A percentile compares a stretch with the other conserved stretches of the same genome.
These are phyloP conservation scores for Zeuzera pyrina DNA, from an alignment of 2,888 invertebrate species.

Conservation along the genomic window DNA sequence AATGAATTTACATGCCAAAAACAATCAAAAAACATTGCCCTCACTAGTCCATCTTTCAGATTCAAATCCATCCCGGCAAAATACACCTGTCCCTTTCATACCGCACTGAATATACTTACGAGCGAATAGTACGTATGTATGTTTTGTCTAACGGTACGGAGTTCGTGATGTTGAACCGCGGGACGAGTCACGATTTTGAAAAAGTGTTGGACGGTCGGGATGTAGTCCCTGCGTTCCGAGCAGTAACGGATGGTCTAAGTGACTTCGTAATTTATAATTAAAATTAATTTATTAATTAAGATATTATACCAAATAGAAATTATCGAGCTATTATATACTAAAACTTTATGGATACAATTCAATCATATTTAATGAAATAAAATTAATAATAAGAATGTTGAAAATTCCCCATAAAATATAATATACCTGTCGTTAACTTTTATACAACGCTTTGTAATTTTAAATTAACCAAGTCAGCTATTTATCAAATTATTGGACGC, in stretches of 20 bases:
- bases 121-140: conserved; percentile 33
- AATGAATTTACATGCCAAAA: conserved; percentile 33
- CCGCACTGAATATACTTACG: conserved; percentile 21
- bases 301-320: too few relatives aligned
- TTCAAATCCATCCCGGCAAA: conserved; percentile 18
- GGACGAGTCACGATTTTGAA: conserved; percentile 69
- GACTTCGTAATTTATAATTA: too few relatives aligned
- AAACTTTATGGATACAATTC: too few relatives aligned
- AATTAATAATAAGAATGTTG: too few relatives aligned
- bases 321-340: too few relatives aligned
- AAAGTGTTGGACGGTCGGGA: conserved; percentile 58
- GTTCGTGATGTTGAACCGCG: conserved; percentile 57
- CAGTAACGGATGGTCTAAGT: conserved; percentile 30
- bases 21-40: conserved; percentile 20
- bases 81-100: conserved; percentile 32
- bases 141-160: conserved; percentile 53
- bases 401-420: too few relatives aligned
- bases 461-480: too few relatives aligned
- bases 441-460: too few relatives aligned
- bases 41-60: conserved; percentile 38
- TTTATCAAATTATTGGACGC: too few relatives aligned
- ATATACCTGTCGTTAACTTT: too few relatives aligned
- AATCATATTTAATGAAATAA: too few relatives aligned
- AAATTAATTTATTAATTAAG: too few relatives aligned
- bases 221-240: conserved; percentile 40